These are phyloP conservation scores for Deroptyus accipitrinus DNA, from an alignment of 2,113 vertebrate species.

Conservation along the genomic window DNA sequence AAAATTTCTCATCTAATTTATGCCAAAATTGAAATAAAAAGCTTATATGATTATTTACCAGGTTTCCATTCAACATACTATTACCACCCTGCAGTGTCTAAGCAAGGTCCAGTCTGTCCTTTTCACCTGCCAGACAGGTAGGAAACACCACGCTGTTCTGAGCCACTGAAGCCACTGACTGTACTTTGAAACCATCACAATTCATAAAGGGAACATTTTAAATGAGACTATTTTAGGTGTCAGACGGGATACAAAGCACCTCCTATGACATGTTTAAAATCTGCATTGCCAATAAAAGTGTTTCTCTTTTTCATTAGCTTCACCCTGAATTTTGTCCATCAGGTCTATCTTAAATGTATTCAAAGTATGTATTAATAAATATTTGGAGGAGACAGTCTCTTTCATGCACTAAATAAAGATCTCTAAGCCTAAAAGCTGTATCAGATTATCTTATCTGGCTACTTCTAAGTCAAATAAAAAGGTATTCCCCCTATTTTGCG, in stretches of 20 bases:
- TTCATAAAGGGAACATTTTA: neutral
- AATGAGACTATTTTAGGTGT: neutral
- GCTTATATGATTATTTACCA: neutral
- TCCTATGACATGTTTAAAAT: neutral
- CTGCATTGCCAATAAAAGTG: neutral
- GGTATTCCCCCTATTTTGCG: neutral
- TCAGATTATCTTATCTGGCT: neutral
- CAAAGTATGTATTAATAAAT: neutral
- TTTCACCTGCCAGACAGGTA: neutral
- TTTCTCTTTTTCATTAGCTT: neutral
- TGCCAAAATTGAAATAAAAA: neutral
- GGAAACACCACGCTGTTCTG: neutral
- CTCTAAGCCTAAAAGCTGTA: neutral
- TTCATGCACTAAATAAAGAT: neutral
- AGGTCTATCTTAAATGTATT: neutral
- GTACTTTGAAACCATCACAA: neutral
- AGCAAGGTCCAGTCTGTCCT: neutral
- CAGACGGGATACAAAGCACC: neutral
- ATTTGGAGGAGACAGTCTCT: neutral
- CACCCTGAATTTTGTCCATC: neutral
- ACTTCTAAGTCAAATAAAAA: neutral
- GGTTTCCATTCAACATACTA: neutral
- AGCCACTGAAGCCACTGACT: neutral
- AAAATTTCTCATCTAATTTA: neutral
- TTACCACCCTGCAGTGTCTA: neutral